Base-by-base conservation (phyloP, 2,888 invertebrate species). In the Erebia epiphron region DNA sequence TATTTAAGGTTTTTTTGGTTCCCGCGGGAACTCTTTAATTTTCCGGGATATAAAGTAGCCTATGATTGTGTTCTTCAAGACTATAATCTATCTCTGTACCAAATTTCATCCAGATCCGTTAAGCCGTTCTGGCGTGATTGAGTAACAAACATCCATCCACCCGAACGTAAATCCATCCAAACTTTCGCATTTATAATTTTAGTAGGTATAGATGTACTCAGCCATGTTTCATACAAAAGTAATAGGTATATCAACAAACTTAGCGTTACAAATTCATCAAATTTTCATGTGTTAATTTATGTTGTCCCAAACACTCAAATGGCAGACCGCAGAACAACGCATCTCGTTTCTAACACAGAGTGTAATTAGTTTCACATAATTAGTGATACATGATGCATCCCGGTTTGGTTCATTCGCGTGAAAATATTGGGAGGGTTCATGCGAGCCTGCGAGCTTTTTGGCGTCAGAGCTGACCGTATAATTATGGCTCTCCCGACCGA, bases 341-440 rank as follows among this genome's bases (percentile, higher is more conserved):
- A 60, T 60, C 60, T 1, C 60, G 60, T 60, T 60, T 41, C 35
- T 11, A 16, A 60, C 60, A 41, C 16, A 16, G 26, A n/a, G 26
- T 58, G 57, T 58, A 35, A 58, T 58, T 58, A 35, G n/a, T 58
- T 58, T 58, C 57, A 58, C 26, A 58, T 35, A n/a, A 58, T 58
- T 58, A 58, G 57, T 58, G 57, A 14, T 58, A 58, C 57, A 35
- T 58, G 54, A 54, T 54, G 18, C 54, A 54, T 54, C 1, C 54
- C 10, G 54, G 18, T 54, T 54, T 54, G 54, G 54, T 54, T 18
- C 54, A 54, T 54, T 54, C 9, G 54, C 54, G 18, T 16, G 18
- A 54, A 54, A 18, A 16, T 54, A 54, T 54, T 54, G 16, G 54
- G 10, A n/a, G 8, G 50, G 4, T 18, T 9, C 54, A 18, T 54